Base-by-base conservation (phyloP, 2,888 invertebrate species). In the Erebia ligea region DNA sequence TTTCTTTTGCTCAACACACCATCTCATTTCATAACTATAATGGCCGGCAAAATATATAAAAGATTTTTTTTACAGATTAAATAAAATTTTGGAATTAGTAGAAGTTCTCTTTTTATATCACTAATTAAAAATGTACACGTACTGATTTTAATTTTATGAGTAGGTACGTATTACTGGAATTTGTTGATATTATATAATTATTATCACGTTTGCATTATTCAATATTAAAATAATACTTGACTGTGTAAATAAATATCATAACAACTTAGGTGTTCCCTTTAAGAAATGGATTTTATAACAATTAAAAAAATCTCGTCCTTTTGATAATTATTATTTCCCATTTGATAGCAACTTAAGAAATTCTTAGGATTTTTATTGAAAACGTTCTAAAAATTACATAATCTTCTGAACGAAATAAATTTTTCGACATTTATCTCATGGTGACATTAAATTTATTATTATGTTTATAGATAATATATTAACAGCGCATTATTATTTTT, bases 181-280 rank as follows among this genome's bases (percentile, higher is more conserved):
- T 48, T n/a, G 25, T 63, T 63, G 48, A 62, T 25, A 21, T 45
- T 45, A 42, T 50, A 50, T 21, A 17, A 42, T 25, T 6, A 50
- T 25, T 61, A 45, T 57, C 15, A 2, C 45, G 50, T 67, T 59
- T 59, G 61, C 73, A 73, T 70, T 73, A 73, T 73, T 73, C 64
- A 50, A 67, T 64, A 58, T 72, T 13, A 5, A 54, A 65, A 45
- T 69, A 70, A 52, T 17, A 59, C 67, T 50, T 64, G 19, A 64
- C 48, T 50, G 25, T 59, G 64, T 9, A 48, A 52, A 19, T 56
- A 58, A 52, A 68, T 68, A 56, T 73, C 58, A 68, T 63, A 64
- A 50, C 64, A 67, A 58, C 67, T 70, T 73, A 75, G 71, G 73
- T 76, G 75, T 73, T 76, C 67, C 66, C 40, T 72, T 71, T 73